Evolutionary conservation across 1,140 invertebrate genomes (phyloP).

Genomic region (Metaphire vulgaris): DNA sequence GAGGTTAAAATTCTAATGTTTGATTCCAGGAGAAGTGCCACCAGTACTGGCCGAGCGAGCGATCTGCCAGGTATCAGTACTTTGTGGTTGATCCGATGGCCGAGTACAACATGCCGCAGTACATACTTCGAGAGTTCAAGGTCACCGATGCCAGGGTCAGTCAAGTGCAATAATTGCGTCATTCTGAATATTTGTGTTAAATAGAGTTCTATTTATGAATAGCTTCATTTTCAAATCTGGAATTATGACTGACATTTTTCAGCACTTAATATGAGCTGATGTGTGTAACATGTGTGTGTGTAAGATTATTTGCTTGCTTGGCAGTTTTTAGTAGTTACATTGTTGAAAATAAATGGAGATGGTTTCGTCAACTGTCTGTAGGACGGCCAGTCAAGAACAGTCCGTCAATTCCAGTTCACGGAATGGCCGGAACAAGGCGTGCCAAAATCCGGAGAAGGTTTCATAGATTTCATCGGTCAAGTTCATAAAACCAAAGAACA

Average conservation of each 20-base stretch:
- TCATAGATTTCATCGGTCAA: conserved; percentile 85
- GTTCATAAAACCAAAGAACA: conserved; percentile 99
- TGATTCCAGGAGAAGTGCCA: conserved; percentile 52
- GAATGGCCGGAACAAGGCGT: conserved; percentile 83
- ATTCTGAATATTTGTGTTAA: too few relatives aligned
- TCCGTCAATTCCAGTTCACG: conserved; percentile 97
- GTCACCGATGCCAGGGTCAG: conserved; percentile 61
- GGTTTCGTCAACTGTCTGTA: conserved; percentile 52
- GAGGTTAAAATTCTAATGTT: too few relatives aligned
- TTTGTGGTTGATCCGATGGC: conserved; percentile 97
- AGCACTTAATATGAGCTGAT: too few relatives aligned
- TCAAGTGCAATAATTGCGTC: too few relatives aligned
- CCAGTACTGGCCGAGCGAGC: conserved; percentile 96
- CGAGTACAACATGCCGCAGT: conserved; percentile 99
- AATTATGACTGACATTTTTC: too few relatives aligned
- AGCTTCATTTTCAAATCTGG: too few relatives aligned
- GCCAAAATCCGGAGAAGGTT: conserved; percentile 93
- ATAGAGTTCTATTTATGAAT: too few relatives aligned
- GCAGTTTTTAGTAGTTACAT: too few relatives aligned
- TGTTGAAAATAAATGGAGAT: too few relatives aligned
- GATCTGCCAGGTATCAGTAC: conserved; percentile 89
- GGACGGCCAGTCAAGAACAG: conserved; percentile 88
- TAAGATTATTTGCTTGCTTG: too few relatives aligned
- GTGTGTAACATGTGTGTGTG: too few relatives aligned
- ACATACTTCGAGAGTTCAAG: conserved; percentile 96